A percentile compares a stretch with the other conserved stretches of the same genome.
Conservation (phyloP, 2,888 invertebrate genomes). For the Drosophila atripex region DNA sequence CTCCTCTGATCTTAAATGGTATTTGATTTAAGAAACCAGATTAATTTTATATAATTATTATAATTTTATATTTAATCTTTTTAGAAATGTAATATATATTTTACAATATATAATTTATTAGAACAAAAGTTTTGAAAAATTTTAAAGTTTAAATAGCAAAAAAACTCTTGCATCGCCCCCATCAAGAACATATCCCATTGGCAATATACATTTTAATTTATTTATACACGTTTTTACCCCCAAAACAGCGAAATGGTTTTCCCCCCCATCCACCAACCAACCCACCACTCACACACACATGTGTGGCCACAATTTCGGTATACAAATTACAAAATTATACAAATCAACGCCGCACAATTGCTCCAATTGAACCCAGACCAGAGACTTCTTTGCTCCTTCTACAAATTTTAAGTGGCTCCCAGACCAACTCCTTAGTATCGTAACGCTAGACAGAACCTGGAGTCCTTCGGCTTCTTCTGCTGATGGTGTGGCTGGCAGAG, state of each 20-base stretch:
- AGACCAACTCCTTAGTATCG: background rate
- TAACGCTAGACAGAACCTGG: conserved; percentile 19
- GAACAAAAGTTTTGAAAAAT: too few species aligned
- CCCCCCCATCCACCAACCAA: conserved; percentile 15
- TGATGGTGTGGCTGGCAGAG: conserved; percentile 68
- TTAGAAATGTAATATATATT: background rate
- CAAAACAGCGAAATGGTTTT: conserved; percentile 59
- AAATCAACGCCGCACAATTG: conserved; percentile 79
- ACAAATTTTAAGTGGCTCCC: background rate
- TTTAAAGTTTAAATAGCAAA: too few species aligned
- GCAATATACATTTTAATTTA: conserved; percentile 64
- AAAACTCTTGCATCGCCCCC: conserved; percentile 32
- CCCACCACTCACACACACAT: conserved; percentile 49
- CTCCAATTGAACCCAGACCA: conserved; percentile 70
- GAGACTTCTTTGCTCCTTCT: background rate
- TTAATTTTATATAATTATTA: background rate
- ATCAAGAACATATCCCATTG: background rate
- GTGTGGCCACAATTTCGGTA: conserved; percentile 77
- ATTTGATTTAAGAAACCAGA: too few species aligned
- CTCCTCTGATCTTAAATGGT: background rate
- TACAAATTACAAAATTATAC: conserved; percentile 80
- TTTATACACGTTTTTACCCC: conserved; percentile 61
- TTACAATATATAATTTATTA: background rate
- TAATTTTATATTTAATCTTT: too few species aligned
- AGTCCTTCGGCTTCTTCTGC: conserved; percentile 36